Conservation (phyloP, 2,113 vertebrate genomes). For the Gasterosteus nipponicus region DNA sequence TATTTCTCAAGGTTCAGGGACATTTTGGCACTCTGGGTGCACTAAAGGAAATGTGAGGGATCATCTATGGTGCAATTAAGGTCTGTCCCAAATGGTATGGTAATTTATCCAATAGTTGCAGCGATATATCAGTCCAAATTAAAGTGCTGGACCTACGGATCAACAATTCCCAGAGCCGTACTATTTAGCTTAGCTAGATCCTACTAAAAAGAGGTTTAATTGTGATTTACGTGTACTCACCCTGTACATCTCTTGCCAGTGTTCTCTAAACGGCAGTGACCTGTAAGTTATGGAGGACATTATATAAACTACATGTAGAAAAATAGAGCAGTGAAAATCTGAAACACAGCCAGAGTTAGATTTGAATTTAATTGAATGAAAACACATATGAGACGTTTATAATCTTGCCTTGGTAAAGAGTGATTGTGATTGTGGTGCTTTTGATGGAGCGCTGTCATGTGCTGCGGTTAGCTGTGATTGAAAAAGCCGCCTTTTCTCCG, state of each 20-base stretch:
- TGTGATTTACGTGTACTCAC: not conserved
- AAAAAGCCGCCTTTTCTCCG: slow-evolving; percentile 46
- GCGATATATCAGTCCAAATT: not conserved
- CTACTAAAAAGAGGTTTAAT: not conserved
- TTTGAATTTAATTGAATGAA: slow-evolving; percentile 39
- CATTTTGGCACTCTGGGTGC: not conserved
- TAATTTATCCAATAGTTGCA: not conserved
- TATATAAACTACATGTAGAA: slow-evolving; percentile 5
- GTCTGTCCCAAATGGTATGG: not conserved
- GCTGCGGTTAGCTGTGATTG: slow-evolving; percentile 42
- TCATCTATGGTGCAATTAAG: not conserved
- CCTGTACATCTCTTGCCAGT: not conserved
- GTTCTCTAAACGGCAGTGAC: slow-evolving; percentile 26
- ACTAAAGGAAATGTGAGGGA: not conserved
- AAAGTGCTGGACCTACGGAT: not conserved
- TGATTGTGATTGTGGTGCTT: slow-evolving; percentile 23
- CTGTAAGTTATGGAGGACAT: slow-evolving; percentile 6
- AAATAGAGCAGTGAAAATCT: slow-evolving; percentile 32
- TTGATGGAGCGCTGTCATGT: slow-evolving; percentile 40
- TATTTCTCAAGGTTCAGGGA: not conserved
- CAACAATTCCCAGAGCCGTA: not conserved
- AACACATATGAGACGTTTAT: slow-evolving; percentile 11
- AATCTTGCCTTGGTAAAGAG: slow-evolving; percentile 26
- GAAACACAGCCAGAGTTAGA: slow-evolving; percentile 15
- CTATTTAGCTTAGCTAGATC: not conserved